phyloP scores from a whole-genome alignment of 2,797 vertebrate species.

The Anguilla megastoma region DNA sequence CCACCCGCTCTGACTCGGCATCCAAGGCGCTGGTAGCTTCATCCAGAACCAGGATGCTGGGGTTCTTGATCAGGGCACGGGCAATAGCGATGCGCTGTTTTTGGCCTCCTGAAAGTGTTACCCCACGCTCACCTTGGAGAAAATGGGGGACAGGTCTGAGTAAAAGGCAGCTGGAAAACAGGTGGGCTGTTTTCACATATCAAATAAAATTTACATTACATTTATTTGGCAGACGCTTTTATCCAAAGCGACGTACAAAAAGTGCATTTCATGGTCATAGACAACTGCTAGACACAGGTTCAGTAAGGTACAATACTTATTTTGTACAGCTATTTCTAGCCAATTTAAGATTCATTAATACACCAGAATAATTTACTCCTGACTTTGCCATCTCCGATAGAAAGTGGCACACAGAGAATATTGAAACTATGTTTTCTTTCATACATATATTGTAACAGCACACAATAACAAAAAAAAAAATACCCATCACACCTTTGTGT shows the following conservation, averaged over 20 bases:
- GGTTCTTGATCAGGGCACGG: conserved; percentile 89
- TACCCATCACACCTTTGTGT: neutral
- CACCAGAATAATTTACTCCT: neutral
- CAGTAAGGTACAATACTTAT: too few relatives aligned
- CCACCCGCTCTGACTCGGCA: conserved; percentile 82
- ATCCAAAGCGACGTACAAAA: too few relatives aligned
- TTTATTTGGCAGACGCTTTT: too few relatives aligned
- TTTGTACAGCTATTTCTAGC: too few relatives aligned
- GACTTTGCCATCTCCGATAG: neutral
- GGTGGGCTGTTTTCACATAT: neutral
- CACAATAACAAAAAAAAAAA: neutral
- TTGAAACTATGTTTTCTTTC: neutral
- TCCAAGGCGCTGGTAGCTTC: conserved; percentile 95
- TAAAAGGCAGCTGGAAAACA: neutral
- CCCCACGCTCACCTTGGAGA: conserved; percentile 83
- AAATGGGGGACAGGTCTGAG: neutral
- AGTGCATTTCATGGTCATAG: too few relatives aligned
- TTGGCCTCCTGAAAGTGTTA: conserved; percentile 89
- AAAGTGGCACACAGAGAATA: neutral
- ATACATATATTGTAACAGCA: neutral
- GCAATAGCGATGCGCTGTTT: conserved; percentile 95
- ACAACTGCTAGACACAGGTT: too few relatives aligned
- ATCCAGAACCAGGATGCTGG: conserved; percentile 84
- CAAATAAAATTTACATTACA: neutral
- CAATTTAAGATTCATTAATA: too few relatives aligned